Base-by-base conservation (phyloP, 1,140 invertebrate species). In the Cyrtorhinus lividipennis region DNA sequence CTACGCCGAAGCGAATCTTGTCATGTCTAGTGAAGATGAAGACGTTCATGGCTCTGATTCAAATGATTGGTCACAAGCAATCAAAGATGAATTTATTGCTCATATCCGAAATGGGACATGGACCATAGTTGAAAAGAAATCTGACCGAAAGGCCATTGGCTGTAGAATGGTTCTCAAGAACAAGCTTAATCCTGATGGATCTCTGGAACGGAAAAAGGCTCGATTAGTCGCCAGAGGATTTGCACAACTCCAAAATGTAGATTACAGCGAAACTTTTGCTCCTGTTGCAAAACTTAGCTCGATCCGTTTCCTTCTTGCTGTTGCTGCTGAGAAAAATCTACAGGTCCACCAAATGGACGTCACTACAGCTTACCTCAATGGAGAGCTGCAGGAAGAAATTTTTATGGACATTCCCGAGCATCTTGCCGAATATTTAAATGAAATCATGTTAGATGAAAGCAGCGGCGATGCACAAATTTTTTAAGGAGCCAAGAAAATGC, bases 321-420 rank as follows among this genome's bases (percentile, higher is more conserved):
- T 76, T 65, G 68, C 72, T 65, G 68, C 62, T 61, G 63, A 71
- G 68, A 69, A 66, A 67, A 66, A 72, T 68, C 65, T 73, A 58
- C 27, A 69, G 57, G 62, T 72, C 20, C 48, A 67, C 60, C 72
- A 75, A 25, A 68, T 73, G 62, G 75, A 77, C 66, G 68, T 72
- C 0, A 71, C 69, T 56, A 73, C 72, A 22, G 76, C 76, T 0
- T 78, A 73, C 67, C 69, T 74, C 64, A 71, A 76, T 68, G 76
- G 71, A 15, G 65, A 68, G 48, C 67, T 76, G 20, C 66, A 74
- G 26, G 75, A 78, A 67, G 66, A 67, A 5, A 67, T 77, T 12
- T 78, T 68, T 69, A 75, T 62, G 27, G 20, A 62, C 44, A 24
- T 26, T 13, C 38, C 60, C 24, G 38, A 38, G 15, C 5, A 15